Conservation (phyloP, 2,797 vertebrate genomes). For the Poliocrania exsul region DNA sequence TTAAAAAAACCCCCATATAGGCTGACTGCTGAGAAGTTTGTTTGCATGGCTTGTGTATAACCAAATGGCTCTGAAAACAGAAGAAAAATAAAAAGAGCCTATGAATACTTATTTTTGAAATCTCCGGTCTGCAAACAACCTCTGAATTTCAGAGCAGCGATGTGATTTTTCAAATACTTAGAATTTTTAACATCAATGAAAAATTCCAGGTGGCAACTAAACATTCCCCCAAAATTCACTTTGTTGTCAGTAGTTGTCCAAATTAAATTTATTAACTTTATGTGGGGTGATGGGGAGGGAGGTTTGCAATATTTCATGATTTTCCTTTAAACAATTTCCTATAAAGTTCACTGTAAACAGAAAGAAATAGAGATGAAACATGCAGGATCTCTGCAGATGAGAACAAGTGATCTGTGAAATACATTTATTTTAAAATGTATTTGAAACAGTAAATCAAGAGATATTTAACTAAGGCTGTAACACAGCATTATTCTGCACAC, state of each 20-base stretch:
- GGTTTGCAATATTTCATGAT: neutral
- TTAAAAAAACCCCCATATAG: neutral
- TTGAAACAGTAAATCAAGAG: neutral
- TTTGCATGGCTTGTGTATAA: neutral
- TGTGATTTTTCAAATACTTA: neutral
- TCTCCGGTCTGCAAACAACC: neutral
- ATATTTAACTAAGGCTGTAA: neutral
- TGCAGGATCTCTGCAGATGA: neutral
- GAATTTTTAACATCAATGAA: neutral
- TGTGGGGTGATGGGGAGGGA: rapidly evolving
- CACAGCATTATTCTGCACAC: neutral
- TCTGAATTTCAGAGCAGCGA: neutral
- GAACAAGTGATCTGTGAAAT: neutral
- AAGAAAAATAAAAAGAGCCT: neutral
- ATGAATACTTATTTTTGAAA: neutral
- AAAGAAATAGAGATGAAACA: neutral
- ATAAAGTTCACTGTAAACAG: neutral
- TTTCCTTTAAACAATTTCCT: neutral
- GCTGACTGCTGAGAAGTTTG: neutral
- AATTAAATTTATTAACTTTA: neutral
- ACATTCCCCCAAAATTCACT: neutral
- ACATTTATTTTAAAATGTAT: neutral
- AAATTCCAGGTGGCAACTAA: neutral
- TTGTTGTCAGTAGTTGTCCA: neutral
- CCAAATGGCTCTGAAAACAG: neutral